Conservation (phyloP, 2,113 vertebrate species). For the Saguinus imperator region DNA sequence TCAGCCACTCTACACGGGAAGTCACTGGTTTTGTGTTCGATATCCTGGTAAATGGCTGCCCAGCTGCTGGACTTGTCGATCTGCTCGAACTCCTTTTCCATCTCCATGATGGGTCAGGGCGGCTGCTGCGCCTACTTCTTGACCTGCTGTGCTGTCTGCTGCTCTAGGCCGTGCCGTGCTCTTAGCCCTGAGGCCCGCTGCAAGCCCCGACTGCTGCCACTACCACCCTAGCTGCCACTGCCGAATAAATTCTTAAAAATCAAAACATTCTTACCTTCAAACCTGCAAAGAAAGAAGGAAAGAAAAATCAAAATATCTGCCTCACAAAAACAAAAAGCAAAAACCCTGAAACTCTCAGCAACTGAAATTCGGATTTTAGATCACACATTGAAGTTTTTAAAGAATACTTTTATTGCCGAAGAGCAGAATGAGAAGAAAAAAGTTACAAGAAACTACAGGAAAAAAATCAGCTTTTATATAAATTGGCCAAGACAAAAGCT, state of each 20-base stretch:
- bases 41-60: slow-evolving; percentile 96
- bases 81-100: slow-evolving; percentile 95
- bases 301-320: no score
- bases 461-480: background rate
- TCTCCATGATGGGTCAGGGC: slow-evolving; percentile 80
- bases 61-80: slow-evolving; percentile 93
- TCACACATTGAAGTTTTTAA: background rate
- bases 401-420: background rate
- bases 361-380: slow-evolving; percentile 26
- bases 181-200: background rate
- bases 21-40: slow-evolving; percentile 95
- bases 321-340: background rate
- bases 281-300: no score
- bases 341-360: background rate
- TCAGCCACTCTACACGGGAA: slow-evolving; percentile 97
- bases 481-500: slow-evolving; percentile 22
- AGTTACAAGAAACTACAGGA: background rate
- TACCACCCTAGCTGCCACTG: slow-evolving; percentile 63
- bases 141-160: slow-evolving; percentile 44
- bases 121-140: slow-evolving; percentile 43
- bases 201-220: background rate
- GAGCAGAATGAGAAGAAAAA: background rate
- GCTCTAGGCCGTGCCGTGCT: slow-evolving; percentile 57
- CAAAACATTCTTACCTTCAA: background rate
- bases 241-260: slow-evolving; percentile 23